Evolutionary conservation across 2,888 invertebrate species (phyloP).

Genomic region (Caenorhabditis sp.): DNA sequence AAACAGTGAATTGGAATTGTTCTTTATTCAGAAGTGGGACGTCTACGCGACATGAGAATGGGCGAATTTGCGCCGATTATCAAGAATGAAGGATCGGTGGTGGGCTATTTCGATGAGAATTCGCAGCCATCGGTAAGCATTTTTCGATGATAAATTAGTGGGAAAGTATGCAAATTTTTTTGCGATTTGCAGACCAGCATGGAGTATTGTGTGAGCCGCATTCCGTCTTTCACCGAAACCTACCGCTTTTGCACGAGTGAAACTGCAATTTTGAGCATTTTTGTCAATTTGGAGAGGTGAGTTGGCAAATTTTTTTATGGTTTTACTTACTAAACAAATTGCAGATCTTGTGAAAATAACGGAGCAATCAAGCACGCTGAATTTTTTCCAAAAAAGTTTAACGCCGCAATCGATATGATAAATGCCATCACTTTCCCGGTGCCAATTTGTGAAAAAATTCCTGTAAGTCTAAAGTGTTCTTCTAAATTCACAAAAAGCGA

Average conservation of each 20-base stretch:
- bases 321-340: too few relatives aligned
- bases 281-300: slow-evolving; percentile 38
- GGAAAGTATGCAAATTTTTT: background rate
- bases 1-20: background rate
- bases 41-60: slow-evolving; percentile 51
- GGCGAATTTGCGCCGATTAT: slow-evolving; percentile 25
- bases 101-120: slow-evolving; percentile 39
- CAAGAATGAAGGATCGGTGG: slow-evolving; percentile 46
- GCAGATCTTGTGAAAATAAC: slow-evolving; percentile 34
- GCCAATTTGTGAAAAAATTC: slow-evolving; percentile 40
- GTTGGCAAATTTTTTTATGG: too few relatives aligned
- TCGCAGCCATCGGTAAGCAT: slow-evolving; percentile 33
- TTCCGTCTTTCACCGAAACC: slow-evolving; percentile 17
- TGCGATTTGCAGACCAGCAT: slow-evolving; percentile 27
- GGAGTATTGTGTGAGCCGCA: slow-evolving; percentile 13
- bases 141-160: background rate
- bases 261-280: slow-evolving; percentile 1
- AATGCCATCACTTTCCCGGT: slow-evolving; percentile 31
- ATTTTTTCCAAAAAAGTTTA: slow-evolving; percentile 2
- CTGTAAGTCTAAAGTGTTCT: too few relatives aligned
- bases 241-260: slow-evolving; percentile 6
- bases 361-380: background rate
- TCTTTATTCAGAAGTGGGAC: slow-evolving; percentile 53
- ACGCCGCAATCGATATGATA: slow-evolving; percentile 6
- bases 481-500: too few relatives aligned